phyloP scores from a whole-genome alignment of 2,888 invertebrate species.

The Lordiphosa andalusiaca region DNA sequence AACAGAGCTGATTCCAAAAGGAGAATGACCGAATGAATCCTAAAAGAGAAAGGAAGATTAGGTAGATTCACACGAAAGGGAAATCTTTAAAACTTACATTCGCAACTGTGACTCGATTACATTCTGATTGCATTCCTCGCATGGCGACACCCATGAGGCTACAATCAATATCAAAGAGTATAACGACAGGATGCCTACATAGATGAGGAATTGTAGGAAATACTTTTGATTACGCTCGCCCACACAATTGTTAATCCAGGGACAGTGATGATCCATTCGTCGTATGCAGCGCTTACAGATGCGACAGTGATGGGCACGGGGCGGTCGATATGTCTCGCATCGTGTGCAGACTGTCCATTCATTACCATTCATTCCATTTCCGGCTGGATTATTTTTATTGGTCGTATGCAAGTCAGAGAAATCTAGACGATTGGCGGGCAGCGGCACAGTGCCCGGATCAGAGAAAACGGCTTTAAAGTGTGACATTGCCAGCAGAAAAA shows the following conservation, averaged over 20 bases:
- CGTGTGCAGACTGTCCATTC: conserved; percentile 88
- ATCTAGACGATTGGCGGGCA: conserved; percentile 86
- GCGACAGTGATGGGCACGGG: conserved; percentile 92
- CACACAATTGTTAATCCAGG: conserved; percentile 96
- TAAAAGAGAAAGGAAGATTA: conserved; percentile 72
- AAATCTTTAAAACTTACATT: conserved; percentile 84
- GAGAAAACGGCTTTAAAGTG: conserved; percentile 92
- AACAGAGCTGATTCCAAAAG: conserved; percentile 91
- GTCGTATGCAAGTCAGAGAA: conserved; percentile 89
- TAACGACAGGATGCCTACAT: conserved; percentile 85
- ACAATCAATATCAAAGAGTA: conserved; percentile 87
- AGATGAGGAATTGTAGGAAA: conserved; percentile 92
- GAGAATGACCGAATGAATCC: conserved; percentile 91
- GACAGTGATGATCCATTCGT: conserved; percentile 85
- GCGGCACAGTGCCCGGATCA: conserved; percentile 94
- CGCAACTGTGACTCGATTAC: conserved; percentile 86
- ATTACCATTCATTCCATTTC: conserved; percentile 82
- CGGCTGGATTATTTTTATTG: conserved; percentile 78
- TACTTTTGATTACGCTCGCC: conserved; percentile 95
- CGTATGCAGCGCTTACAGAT: conserved; percentile 90
- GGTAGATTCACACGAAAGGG: no score
- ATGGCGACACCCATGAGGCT: conserved; percentile 87
- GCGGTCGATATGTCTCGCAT: conserved; percentile 91
- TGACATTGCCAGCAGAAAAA: conserved; percentile 87
- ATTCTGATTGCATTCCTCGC: conserved; percentile 85